A percentile compares a stretch with the other conserved stretches of the same genome.
Conservation (phyloP, 2,888 invertebrate species). For the Nycteola revayana region DNA sequence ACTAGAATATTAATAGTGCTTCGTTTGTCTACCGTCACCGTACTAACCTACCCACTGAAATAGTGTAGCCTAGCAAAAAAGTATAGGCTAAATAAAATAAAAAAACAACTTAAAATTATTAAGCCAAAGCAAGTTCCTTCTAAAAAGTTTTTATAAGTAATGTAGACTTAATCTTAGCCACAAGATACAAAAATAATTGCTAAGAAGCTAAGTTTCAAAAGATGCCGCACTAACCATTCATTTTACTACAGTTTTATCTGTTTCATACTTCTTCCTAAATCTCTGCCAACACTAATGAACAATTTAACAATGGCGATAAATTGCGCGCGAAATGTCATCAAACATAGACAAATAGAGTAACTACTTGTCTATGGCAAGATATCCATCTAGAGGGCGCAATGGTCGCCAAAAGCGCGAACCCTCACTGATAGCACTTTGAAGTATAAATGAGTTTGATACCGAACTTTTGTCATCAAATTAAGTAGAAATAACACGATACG, state of each 20-base stretch:
- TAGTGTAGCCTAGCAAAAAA: too few species aligned
- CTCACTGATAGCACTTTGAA: conserved; percentile 50
- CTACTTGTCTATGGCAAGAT: conserved; percentile 38
- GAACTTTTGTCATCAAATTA: conserved; percentile 76
- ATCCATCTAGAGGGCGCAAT: conserved; percentile 49
- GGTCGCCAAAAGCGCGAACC: conserved; percentile 53
- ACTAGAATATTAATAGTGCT: too few species aligned
- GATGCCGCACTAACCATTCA: conserved; percentile 13
- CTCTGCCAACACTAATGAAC: conserved; percentile 32
- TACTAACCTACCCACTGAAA: too few species aligned
- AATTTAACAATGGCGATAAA: conserved; percentile 37
- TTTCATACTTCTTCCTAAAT: conserved; percentile 26
- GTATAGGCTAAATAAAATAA: too few species aligned
- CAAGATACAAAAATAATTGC: too few species aligned
- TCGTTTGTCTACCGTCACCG: too few species aligned
- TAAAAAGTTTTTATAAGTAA: too few species aligned
- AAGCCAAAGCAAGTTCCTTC: too few species aligned
- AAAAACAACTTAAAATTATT: too few species aligned
- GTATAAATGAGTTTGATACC: conserved; percentile 72
- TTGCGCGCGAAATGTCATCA: conserved; percentile 36
- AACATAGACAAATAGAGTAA: conserved; percentile 33
- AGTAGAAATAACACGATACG: conserved; percentile 51
- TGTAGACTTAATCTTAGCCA: too few species aligned
- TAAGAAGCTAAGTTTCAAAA: too few species aligned
- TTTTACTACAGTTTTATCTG: conserved; percentile 26